phyloP scores from a whole-genome alignment of 2,113 vertebrate genomes.

The Rhabdomys dilectus region DNA sequence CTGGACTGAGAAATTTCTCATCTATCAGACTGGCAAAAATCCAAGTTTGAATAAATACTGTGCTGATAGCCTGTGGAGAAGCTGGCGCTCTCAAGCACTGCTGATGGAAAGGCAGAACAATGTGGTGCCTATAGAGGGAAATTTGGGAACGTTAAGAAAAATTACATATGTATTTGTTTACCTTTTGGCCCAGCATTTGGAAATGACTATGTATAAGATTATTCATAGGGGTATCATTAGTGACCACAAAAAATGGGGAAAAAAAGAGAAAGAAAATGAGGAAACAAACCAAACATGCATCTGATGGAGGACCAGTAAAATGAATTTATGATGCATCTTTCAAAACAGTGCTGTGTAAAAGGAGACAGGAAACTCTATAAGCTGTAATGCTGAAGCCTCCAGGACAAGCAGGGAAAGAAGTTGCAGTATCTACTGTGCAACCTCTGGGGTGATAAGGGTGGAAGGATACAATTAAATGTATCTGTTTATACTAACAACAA shows the following conservation, averaged over 20 bases:
- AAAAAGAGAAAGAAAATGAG: background rate
- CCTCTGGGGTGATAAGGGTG: background rate
- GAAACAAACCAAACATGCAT: background rate
- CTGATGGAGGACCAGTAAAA: background rate
- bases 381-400: background rate
- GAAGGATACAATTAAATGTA: background rate
- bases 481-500: background rate
- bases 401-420: background rate
- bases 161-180: background rate
- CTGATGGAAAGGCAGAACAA: background rate
- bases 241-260: background rate
- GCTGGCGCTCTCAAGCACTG: background rate
- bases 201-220: background rate
- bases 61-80: background rate
- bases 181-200: background rate
- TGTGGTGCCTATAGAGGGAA: background rate
- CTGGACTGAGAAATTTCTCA: background rate
- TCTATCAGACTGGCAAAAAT: constrained; percentile 18
- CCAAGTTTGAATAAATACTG: background rate
- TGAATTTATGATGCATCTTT: background rate
- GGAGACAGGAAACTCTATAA: background rate
- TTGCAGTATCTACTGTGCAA: background rate
- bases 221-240: background rate
- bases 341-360: background rate
- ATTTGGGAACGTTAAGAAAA: background rate